Percentiles rank a stretch among this genome's conserved stretches.
phyloP scores from a whole-genome alignment of 2,797 vertebrate genomes.

The Vespertilio murinus region DNA sequence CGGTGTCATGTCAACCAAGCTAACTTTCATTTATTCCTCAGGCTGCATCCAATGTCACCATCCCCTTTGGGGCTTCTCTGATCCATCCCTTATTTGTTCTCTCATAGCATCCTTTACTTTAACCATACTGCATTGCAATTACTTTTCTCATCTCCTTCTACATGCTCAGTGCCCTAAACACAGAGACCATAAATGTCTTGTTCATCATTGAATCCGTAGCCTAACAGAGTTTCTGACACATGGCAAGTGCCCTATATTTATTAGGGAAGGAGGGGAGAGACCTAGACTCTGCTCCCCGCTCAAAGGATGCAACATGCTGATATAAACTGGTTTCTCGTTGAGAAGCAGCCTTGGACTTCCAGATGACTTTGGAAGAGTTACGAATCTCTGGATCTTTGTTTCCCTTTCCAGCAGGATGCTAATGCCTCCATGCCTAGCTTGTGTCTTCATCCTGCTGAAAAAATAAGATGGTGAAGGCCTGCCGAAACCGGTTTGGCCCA shows the following conservation, averaged over 20 bases:
- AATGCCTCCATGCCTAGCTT: not conserved
- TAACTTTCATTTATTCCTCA: not conserved
- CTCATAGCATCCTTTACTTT: not conserved
- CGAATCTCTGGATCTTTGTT: not conserved
- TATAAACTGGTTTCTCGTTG: not conserved
- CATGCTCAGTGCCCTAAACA: not conserved
- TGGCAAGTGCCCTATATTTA: not conserved
- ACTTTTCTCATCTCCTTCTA: not conserved
- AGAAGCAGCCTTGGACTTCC: not conserved
- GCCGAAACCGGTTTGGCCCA: too few relatives aligned
- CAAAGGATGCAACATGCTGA: not conserved
- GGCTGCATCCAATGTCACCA: not conserved
- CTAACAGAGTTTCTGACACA: not conserved
- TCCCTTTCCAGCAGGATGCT: not conserved
- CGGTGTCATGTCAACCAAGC: not conserved
- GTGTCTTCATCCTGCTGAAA: not conserved
- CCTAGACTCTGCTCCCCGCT: not conserved
- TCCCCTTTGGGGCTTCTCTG: not conserved
- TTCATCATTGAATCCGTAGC: not conserved
- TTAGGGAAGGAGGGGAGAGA: not conserved
- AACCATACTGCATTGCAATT: not conserved
- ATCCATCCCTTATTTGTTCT: not conserved
- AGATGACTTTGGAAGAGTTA: not conserved
- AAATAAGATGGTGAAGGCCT: not conserved
- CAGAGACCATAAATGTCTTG: not conserved